Evolutionary conservation across 2,888 invertebrate genomes (phyloP).

Genomic region (Tetropium fuscum): DNA sequence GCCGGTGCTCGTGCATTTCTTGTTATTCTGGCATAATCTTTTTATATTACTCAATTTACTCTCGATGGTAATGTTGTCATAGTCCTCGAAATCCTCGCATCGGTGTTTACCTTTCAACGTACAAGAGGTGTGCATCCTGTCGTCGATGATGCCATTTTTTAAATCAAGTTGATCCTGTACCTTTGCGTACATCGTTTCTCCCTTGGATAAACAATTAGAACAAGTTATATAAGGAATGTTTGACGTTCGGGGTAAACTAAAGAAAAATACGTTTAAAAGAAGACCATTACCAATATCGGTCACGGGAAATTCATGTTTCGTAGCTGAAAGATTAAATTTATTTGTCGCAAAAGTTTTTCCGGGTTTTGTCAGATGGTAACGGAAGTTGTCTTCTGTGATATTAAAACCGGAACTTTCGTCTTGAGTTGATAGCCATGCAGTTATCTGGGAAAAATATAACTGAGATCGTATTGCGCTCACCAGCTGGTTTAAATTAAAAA

Average conservation of each 20-base stretch:
- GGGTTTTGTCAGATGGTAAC: conserved; percentile 76
- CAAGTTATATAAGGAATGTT: conserved; percentile 75
- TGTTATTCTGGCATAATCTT: conserved; percentile 44
- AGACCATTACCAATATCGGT: conserved; percentile 76
- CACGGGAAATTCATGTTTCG: conserved; percentile 79
- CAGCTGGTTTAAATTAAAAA: conserved; percentile 77
- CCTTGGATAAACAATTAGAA: conserved; percentile 55
- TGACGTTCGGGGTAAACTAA: conserved; percentile 81
- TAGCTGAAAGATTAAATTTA: conserved; percentile 68
- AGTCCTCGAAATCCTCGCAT: conserved; percentile 78
- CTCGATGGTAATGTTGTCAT: conserved; percentile 63
- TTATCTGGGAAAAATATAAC: conserved; percentile 96
- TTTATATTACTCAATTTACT: conserved; percentile 37
- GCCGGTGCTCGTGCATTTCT: conserved; percentile 10
- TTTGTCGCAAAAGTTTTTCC: conserved; percentile 74
- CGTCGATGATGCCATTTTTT: conserved; percentile 70
- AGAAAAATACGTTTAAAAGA: conserved; percentile 72
- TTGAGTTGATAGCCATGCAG: conserved; percentile 84
- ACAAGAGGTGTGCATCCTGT: conserved; percentile 76
- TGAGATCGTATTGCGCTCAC: conserved; percentile 95
- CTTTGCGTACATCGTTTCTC: conserved; percentile 12
- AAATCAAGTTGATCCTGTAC: conserved; percentile 43
- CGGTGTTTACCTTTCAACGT: conserved; percentile 75
- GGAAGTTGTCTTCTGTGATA: conserved; percentile 55
- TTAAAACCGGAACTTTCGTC: conserved; percentile 45